Conservation (phyloP, 2,113 vertebrate genomes). For the Epinephelus fuscoguttatus region DNA sequence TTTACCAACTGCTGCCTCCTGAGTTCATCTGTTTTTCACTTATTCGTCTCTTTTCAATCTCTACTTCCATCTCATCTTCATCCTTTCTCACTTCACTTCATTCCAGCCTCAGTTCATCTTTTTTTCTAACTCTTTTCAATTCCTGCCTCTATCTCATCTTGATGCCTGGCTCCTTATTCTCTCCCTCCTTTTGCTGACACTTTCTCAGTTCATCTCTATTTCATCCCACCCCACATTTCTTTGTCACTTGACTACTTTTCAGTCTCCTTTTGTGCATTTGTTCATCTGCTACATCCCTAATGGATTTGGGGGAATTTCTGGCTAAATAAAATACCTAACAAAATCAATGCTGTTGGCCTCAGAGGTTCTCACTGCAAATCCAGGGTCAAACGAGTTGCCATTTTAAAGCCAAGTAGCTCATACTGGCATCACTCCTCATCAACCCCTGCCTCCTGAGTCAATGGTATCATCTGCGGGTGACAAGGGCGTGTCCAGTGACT, state of each 20-base stretch:
- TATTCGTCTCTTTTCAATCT: slow-evolving; percentile 29
- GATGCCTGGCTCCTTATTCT: slow-evolving; percentile 6
- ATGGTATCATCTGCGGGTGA: background rate
- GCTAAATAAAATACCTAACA: background rate
- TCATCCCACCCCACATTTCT: background rate
- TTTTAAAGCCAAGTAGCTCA: slow-evolving; percentile 1
- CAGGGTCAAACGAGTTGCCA: background rate
- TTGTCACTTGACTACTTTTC: slow-evolving; percentile 7
- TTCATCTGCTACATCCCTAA: background rate
- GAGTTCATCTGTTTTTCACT: slow-evolving; percentile 35
- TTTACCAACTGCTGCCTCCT: background rate
- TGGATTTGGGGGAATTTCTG: background rate
- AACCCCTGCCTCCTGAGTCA: background rate
- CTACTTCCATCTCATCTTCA: slow-evolving; percentile 32
- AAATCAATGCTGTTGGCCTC: background rate
- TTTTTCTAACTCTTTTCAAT: slow-evolving; percentile 12
- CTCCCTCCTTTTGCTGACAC: background rate
- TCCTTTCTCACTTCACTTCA: slow-evolving; percentile 10
- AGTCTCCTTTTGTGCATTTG: slow-evolving; percentile 12
- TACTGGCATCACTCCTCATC: background rate
- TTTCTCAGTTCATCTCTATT: slow-evolving; percentile 10
- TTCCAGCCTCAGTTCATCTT: slow-evolving; percentile 26
- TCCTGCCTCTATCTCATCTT: slow-evolving; percentile 38
- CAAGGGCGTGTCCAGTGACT: background rate
- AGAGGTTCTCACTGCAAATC: slow-evolving; percentile 3